Evolutionary conservation across 1,140 invertebrate genomes (phyloP).

Genomic region (Drosophila hydei): DNA sequence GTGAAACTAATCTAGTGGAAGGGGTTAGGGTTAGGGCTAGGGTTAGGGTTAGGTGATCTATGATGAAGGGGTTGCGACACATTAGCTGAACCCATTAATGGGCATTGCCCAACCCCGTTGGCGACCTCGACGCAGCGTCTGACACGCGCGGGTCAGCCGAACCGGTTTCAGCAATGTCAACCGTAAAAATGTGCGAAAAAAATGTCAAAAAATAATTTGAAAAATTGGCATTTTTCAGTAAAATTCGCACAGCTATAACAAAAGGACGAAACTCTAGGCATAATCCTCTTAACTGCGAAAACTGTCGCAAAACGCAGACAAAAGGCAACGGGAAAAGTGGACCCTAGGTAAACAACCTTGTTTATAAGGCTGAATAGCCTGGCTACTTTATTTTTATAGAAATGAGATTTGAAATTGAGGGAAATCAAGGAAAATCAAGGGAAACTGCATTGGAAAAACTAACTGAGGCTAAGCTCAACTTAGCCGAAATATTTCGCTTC

Average conservation of each 20-base stretch:
- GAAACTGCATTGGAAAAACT: constrained; percentile 5
- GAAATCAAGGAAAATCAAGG: constrained; percentile 26
- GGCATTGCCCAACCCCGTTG: constrained; percentile 73
- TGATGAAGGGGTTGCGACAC: constrained; percentile 71
- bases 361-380: constrained; percentile 27
- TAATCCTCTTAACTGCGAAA: constrained; percentile 83
- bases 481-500: constrained; percentile 20
- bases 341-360: constrained; percentile 17
- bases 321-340: constrained; percentile 25
- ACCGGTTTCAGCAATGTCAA: constrained; percentile 16
- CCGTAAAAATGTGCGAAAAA: constrained; percentile 64
- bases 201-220: constrained; percentile 36
- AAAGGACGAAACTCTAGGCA: constrained; percentile 22
- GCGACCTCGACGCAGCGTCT: constrained; percentile 46
- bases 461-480: constrained; percentile 28
- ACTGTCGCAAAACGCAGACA: constrained; percentile 75
- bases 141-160: constrained; percentile 72
- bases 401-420: constrained; percentile 61
- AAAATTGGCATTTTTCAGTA: constrained; percentile 69
- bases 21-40: constrained; percentile 30
- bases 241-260: constrained; percentile 61
- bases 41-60: constrained; percentile 4
- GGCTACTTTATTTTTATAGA: constrained; percentile 47
- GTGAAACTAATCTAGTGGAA: constrained; percentile 46
- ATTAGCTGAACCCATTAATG: constrained; percentile 83